Conservation (phyloP, 2,797 vertebrate genomes). For the Sebastes goodei region DNA sequence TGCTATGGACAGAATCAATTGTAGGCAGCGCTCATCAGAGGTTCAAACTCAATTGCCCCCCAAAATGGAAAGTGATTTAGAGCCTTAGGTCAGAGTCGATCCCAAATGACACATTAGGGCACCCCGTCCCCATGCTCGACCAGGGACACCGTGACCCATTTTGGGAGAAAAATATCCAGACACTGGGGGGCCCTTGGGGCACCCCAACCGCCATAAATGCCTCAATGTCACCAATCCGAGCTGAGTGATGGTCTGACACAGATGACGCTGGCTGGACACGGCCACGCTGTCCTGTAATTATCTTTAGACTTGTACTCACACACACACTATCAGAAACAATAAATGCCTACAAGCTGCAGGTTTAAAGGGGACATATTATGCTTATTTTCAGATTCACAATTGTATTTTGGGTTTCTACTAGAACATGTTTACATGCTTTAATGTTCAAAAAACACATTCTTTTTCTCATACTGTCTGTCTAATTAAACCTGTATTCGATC, state of each 20-base stretch:
- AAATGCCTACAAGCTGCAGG: constrained; percentile 11
- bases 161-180: constrained; percentile 50
- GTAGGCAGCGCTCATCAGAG: constrained; percentile 48
- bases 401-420: too few species aligned
- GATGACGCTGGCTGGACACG: constrained; percentile 33
- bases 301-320: constrained; percentile 15
- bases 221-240: constrained; percentile 54
- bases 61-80: constrained; percentile 77
- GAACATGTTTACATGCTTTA: too few species aligned
- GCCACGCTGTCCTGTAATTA: constrained; percentile 33
- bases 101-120: constrained; percentile 72
- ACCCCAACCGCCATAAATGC: constrained; percentile 50
- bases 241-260: constrained; percentile 48
- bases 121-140: constrained; percentile 30
- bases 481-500: too few species aligned
- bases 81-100: constrained; percentile 70
- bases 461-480: too few species aligned
- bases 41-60: constrained; percentile 72
- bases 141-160: constrained; percentile 63
- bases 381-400: too few species aligned
- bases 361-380: too few species aligned
- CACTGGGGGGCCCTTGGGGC: constrained; percentile 18
- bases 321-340: background rate
- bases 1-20: constrained; percentile 66
- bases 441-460: too few species aligned